phyloP scores from a whole-genome alignment of 2,888 invertebrate species.

The Trichopria drosophilae region DNA sequence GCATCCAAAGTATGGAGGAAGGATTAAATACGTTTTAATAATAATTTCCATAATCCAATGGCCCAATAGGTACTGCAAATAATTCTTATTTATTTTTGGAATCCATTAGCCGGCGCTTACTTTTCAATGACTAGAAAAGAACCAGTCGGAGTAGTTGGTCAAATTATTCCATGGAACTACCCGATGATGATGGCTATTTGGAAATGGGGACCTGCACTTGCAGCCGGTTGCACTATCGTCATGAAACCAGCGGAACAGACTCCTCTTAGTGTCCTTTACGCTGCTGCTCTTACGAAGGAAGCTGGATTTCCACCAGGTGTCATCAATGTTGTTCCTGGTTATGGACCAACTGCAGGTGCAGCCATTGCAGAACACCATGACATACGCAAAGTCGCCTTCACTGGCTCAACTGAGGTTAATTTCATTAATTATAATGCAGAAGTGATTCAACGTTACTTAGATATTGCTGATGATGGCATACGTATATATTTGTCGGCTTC shows the following conservation, averaged over 20 bases:
- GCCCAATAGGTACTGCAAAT: no score
- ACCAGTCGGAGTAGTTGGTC: slow-evolving; percentile 78
- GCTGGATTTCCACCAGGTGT: slow-evolving; percentile 82
- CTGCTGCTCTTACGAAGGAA: slow-evolving; percentile 74
- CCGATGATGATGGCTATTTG: slow-evolving; percentile 79
- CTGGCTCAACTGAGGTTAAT: slow-evolving; percentile 71
- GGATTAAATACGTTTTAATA: no score
- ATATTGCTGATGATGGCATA: neutral
- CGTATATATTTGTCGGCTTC: no score
- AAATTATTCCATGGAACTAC: slow-evolving; percentile 84
- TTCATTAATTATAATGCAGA: slow-evolving; percentile 36
- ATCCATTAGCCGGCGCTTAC: slow-evolving; percentile 63
- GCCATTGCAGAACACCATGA: slow-evolving; percentile 71
- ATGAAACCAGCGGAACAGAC: slow-evolving; percentile 87
- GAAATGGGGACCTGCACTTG: slow-evolving; percentile 74
- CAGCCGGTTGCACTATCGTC: slow-evolving; percentile 73
- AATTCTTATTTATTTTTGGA: no score
- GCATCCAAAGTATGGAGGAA: no score
- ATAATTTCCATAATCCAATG: no score
- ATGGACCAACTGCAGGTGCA: slow-evolving; percentile 74
- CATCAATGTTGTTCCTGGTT: slow-evolving; percentile 75
- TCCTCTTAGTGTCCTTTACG: slow-evolving; percentile 74
- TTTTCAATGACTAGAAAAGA: slow-evolving; percentile 72
- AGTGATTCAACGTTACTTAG: neutral
- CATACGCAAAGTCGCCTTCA: slow-evolving; percentile 79